Percentiles rank a stretch among this genome's conserved stretches.
Conservation (phyloP, 2,797 vertebrate genomes). For the Pygocentrus nattereri region DNA sequence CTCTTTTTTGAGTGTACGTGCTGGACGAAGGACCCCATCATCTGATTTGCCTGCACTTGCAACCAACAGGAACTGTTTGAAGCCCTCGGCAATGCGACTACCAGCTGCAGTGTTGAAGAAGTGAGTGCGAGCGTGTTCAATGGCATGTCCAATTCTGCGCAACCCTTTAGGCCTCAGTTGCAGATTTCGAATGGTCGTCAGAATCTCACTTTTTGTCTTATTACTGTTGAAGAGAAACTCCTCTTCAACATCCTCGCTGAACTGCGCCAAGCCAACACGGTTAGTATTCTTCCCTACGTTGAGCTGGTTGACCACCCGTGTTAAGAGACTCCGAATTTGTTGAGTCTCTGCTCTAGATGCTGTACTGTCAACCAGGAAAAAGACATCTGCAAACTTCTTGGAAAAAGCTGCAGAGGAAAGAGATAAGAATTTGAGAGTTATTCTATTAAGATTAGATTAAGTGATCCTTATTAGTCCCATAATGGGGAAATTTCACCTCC, state of each 20-base stretch:
- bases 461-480: too few species aligned
- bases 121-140: constrained; percentile 67
- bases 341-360: constrained; percentile 25
- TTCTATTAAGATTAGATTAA: too few species aligned
- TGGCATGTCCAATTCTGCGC: constrained; percentile 71
- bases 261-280: constrained; percentile 83
- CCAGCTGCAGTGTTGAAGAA: constrained; percentile 76
- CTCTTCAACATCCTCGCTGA: constrained; percentile 61
- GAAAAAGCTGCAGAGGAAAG: constrained; percentile 68
- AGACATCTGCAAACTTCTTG: constrained; percentile 80
- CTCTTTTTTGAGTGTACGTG: constrained; percentile 71
- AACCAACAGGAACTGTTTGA: constrained; percentile 79
- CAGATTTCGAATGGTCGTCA: constrained; percentile 61
- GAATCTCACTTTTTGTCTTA: constrained; percentile 69
- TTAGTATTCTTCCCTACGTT: constrained; percentile 72
- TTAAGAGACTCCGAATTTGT: constrained; percentile 33
- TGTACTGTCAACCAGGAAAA: constrained; percentile 83
- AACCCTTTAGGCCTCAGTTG: constrained; percentile 55
- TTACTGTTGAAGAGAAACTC: constrained; percentile 81
- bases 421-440: neutral
- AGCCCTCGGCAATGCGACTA: constrained; percentile 75
- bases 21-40: constrained; percentile 65
- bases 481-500: too few species aligned
- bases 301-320: constrained; percentile 68
- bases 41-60: constrained; percentile 77